Evolutionary conservation across 2,888 invertebrate species (phyloP), one percentile per base, ranked within the genome.

Genomic region (Theretra japonica): DNA sequence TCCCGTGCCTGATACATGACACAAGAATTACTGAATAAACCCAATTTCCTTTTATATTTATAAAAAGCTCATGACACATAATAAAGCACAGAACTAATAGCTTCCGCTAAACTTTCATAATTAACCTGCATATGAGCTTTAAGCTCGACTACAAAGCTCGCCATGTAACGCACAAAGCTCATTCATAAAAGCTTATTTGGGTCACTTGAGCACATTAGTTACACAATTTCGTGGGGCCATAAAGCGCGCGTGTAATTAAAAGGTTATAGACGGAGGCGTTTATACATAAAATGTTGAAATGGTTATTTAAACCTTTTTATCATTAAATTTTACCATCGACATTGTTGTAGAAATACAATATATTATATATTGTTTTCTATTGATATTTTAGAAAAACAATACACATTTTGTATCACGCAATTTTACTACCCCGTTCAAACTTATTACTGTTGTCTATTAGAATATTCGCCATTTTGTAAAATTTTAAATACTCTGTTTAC

Each of bases 191-290:
- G 65, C 65, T 48, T 65, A 65, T 70, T 57, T 41, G 33, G 58
- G 69, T 58, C 69, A 70, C 41, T 56, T 70, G 56, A 70, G 23
- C 33, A 69, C 69, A 69, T 69, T 69, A 30, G 30, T 57, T 58
- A 58, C 21, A 41, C 69, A 70, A 56, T 57, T 21, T 41, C 57
- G 69, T 70, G 56, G 30, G 58, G 58, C 57, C 57, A 58, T 41
- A 19, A 23, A 21, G 19, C 19, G 6, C 3, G 58, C 41, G 65
- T 23, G 23, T 17, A 23, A 15, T 48, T n/a, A 41, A 4, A 23
- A 2, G 4, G 7, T 30, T 25, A 23, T 70, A 70, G n/a, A 25
- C 17, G 41, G 23, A 23, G 5, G 41, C 23, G 69, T 30, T 30
- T 30, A 57, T 19, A 60, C 3, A 21, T 48, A 53, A n/a, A 53